Conservation (phyloP, 2,888 invertebrate genomes). For the Andrena dorsata region DNA sequence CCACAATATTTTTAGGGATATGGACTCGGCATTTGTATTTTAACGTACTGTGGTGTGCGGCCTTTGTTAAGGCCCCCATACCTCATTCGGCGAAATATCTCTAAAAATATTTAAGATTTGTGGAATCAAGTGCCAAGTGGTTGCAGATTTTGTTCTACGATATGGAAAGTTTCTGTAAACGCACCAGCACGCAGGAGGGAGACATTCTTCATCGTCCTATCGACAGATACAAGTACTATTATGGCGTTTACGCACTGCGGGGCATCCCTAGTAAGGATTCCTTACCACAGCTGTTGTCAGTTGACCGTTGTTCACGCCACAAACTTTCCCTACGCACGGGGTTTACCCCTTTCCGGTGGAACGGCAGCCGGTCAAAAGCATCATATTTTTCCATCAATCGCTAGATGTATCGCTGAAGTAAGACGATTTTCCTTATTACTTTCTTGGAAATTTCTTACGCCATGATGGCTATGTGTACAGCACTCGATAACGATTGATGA, state of each 20-base stretch:
- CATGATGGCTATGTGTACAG: too few relatives aligned
- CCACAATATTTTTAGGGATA: too few relatives aligned
- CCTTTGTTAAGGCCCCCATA: slow-evolving; percentile 3
- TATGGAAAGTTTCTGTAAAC: slow-evolving; percentile 65
- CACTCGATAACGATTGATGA: too few relatives aligned
- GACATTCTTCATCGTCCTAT: slow-evolving; percentile 43
- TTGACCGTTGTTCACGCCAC: slow-evolving; percentile 72
- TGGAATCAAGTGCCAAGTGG: not conserved
- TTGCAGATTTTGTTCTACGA: slow-evolving; percentile 61
- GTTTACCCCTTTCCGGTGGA: slow-evolving; percentile 79
- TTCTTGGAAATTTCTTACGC: too few relatives aligned
- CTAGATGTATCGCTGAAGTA: too few relatives aligned
- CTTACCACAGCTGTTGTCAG: slow-evolving; percentile 69
- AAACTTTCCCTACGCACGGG: slow-evolving; percentile 75
- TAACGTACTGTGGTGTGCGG: not conserved
- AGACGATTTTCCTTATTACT: too few relatives aligned
- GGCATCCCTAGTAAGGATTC: too few relatives aligned
- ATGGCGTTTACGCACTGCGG: slow-evolving; percentile 60
- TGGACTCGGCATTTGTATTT: not conserved
- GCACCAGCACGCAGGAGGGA: slow-evolving; percentile 36
- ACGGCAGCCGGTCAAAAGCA: slow-evolving; percentile 37
- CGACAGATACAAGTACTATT: slow-evolving; percentile 66
- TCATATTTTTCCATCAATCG: slow-evolving; percentile 43
- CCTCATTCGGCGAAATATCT: not conserved
- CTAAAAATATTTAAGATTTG: not conserved